These are phyloP conservation scores for Blastobasis lacticolella DNA, from an alignment of 2,888 invertebrate genomes.

Conservation along the genomic window DNA sequence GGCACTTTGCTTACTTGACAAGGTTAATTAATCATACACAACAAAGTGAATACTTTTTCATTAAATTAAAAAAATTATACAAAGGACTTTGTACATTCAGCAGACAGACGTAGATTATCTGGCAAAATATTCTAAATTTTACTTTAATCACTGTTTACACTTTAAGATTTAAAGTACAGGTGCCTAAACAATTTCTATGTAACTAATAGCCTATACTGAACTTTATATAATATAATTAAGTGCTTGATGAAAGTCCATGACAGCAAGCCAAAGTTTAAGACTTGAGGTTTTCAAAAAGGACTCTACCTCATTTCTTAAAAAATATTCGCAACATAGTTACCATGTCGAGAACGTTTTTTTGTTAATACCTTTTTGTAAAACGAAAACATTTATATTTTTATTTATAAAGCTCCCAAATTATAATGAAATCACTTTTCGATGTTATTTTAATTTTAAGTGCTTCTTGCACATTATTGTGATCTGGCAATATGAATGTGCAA, in stretches of 20 bases:
- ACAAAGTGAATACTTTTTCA: no score
- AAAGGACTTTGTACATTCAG: no score
- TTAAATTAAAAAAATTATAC: no score
- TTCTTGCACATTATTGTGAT: conserved; percentile 43
- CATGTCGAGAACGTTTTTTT: background rate
- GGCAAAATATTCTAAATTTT: no score
- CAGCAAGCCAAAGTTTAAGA: conserved; percentile 18
- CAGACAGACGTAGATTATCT: no score
- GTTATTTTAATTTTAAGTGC: conserved; percentile 28
- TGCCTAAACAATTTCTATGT: no score
- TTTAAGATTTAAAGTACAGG: no score
- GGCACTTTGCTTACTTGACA: no score
- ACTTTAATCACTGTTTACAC: no score
- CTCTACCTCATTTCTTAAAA: conserved; percentile 36
- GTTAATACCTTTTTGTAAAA: background rate
- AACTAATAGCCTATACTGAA: background rate
- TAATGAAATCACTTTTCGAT: background rate
- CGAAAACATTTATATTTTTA: background rate
- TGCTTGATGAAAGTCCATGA: conserved; percentile 10
- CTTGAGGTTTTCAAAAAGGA: conserved; percentile 22
- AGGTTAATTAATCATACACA: no score
- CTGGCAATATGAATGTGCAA: conserved; percentile 37
- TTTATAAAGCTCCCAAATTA: conserved; percentile 3
- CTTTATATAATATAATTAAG: background rate
- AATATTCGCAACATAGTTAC: conserved; percentile 6